These are phyloP conservation scores for Chaenocephalus aceratus DNA, from an alignment of 2,113 vertebrate species.

Conservation along the genomic window DNA sequence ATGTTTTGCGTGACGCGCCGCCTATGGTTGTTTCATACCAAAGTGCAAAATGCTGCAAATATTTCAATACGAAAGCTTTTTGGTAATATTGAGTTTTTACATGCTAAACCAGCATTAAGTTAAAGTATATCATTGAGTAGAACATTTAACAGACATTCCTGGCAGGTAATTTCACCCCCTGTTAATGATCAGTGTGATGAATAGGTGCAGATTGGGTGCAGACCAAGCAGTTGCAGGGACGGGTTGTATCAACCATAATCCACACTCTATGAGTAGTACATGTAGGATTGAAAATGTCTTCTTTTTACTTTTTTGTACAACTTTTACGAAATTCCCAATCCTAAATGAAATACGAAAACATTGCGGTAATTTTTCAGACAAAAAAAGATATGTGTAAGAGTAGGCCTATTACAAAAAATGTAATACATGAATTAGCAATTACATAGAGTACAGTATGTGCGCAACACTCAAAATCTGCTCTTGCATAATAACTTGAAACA, in stretches of 20 bases:
- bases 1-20: no score
- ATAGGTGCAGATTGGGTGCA: neutral
- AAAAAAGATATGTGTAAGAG: neutral
- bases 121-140: neutral
- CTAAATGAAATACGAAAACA: neutral
- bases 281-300: no score
- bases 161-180: neutral
- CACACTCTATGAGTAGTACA: neutral
- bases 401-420: neutral
- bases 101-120: neutral
- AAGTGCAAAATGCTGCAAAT: neutral
- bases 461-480: neutral
- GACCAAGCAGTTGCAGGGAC: neutral
- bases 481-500: neutral
- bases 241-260: neutral
- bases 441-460: neutral
- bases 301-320: neutral
- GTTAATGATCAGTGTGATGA: neutral
- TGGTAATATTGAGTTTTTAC: neutral
- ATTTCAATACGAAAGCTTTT: neutral
- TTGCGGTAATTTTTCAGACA: neutral
- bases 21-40: neutral
- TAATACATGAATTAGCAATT: neutral
- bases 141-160: neutral
- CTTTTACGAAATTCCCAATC: neutral